Evolutionary conservation across 37 sponge, comb jelly and placozoan genomes (phyloP), one percentile per base, ranked within the genome.

Genomic region (Tethya wilhelma): DNA sequence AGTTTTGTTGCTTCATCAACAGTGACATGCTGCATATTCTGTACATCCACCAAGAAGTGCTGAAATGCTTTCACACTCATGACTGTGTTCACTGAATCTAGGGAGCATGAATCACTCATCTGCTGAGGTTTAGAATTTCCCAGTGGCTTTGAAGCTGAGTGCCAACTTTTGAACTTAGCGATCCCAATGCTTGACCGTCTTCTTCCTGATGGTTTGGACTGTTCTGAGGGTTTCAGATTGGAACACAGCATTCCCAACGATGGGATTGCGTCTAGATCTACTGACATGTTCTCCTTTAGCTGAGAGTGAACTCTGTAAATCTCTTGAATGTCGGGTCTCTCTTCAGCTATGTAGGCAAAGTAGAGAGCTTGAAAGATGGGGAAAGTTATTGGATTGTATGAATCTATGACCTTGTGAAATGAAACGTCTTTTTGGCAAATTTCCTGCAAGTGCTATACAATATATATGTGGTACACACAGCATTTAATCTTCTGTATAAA

Each of bases 31-130:
- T 67, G 17, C 22, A 34, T 60, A 20, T 69, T 77, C 42, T 82
- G 83, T 12, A 56, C 73, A 11, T 33, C 58, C 19, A 29, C 4
- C 53, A 89, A 60, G 45, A 89, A 89, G 17, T 28, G 20, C 40
- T 58, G 4, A 67, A 89, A 89, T 23, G 72, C 23, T 19, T 77
- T 26, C 23, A 53, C 2, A 22, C 72, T 76, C 89, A 89, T 89
- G 68, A 33, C 55, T 9, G 55, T 49, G 14, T 17, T 17, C 55
- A n/a, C n/a, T n/a, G n/a, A n/a, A n/a, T n/a, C n/a, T n/a, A n/a
- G n/a, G 53, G 53, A 19, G 14, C 14, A 49, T 19, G 53, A 14
- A 9, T 49, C 14, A 49, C 14, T 49, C 9, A 9, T 49, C 53
- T 19, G 53, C 53, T 49, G 9, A 49, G 53, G 14, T 19, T 49